These are phyloP conservation scores for Dysidea cf. avara DNA, from an alignment of 37 sponge, comb jelly and placozoan species.

Conservation along the genomic window DNA sequence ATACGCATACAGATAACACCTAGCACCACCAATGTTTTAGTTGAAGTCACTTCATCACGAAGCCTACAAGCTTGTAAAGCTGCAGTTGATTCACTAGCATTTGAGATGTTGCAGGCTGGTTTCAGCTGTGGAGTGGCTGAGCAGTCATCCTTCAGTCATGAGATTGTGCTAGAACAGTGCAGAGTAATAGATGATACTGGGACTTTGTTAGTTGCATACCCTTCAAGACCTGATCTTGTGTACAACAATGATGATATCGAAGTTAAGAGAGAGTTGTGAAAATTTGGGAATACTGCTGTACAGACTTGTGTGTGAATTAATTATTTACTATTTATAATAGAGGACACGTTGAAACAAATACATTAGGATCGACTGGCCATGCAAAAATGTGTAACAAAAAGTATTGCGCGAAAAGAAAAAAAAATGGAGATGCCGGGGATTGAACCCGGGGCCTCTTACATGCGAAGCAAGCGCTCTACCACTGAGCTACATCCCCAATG, in stretches of 20 bases:
- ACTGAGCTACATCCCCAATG: slow-evolving; percentile 99
- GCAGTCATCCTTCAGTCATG: background rate
- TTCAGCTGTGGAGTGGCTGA: slow-evolving; percentile 10
- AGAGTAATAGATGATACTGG: slow-evolving; percentile 63
- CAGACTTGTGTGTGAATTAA: no score
- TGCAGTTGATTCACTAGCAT: slow-evolving; percentile 66
- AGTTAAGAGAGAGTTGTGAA: slow-evolving; percentile 16
- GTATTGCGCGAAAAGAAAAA: slow-evolving; percentile 36
- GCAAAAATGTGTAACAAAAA: slow-evolving; percentile 24
- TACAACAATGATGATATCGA: slow-evolving; percentile 10
- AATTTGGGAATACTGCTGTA: slow-evolving; percentile 1
- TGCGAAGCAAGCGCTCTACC: slow-evolving; percentile 99
- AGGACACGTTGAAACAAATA: no score
- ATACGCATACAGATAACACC: slow-evolving; percentile 14
- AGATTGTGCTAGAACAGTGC: slow-evolving; percentile 75
- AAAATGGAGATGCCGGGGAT: slow-evolving; percentile 99
- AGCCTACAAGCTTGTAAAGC: slow-evolving; percentile 59
- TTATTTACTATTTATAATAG: no score
- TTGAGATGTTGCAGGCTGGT: slow-evolving; percentile 55
- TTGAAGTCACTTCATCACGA: slow-evolving; percentile 85
- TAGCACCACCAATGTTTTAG: slow-evolving; percentile 49
- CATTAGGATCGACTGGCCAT: no score
- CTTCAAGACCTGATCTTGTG: slow-evolving; percentile 78
- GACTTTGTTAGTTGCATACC: slow-evolving; percentile 71
- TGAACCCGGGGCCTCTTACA: slow-evolving; percentile 99